Percentiles rank a stretch among this genome's conserved stretches.
Conservation (phyloP, 2,113 vertebrate species). For the Charina bottae region DNA sequence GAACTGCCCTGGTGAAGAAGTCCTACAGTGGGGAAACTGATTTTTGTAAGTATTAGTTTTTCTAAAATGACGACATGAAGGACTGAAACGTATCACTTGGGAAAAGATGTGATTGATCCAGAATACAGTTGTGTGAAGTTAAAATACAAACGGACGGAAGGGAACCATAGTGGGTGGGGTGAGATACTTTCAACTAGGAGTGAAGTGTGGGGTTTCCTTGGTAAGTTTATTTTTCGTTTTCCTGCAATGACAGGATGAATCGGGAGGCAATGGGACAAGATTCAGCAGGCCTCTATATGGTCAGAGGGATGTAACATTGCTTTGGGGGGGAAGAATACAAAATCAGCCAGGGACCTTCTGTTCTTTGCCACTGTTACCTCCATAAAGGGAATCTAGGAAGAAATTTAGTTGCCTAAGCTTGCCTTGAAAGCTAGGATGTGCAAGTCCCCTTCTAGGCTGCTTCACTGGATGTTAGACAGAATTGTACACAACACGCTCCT, state of each 20-base stretch:
- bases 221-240: neutral
- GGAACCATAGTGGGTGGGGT: neutral
- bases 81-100: no score
- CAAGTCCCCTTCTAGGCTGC: neutral
- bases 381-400: neutral
- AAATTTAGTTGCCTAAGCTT: neutral
- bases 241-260: neutral
- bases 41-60: neutral
- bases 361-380: neutral
- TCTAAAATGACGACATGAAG: neutral
- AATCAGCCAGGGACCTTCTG: neutral
- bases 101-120: neutral
- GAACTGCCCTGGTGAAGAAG: neutral
- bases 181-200: neutral
- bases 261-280: no score
- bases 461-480: neutral
- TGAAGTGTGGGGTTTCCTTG: neutral
- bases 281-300: no score
- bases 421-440: neutral
- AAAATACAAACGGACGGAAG: neutral
- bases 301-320: neutral
- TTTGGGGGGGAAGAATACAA: neutral
- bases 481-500: neutral
- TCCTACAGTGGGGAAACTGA: neutral
- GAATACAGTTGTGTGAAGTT: neutral